Evolutionary conservation across 2,888 invertebrate species (phyloP).

Genomic region (Frankliniella fusca): DNA sequence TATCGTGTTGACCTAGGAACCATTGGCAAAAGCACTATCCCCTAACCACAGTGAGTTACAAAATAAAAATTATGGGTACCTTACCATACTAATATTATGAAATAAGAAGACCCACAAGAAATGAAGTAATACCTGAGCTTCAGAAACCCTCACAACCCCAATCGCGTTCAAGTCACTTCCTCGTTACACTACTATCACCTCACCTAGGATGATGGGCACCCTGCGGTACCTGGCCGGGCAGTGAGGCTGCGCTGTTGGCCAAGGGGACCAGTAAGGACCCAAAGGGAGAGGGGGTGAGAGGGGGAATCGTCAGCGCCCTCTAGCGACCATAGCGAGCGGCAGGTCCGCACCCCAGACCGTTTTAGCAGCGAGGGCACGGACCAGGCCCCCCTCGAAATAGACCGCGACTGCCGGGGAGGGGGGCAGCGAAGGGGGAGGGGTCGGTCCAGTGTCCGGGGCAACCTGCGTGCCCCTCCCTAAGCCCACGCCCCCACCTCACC

Average conservation of each 20-base stretch:
- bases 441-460: conserved; percentile 27
- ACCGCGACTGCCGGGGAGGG: not conserved
- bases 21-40: not conserved
- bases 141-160: not conserved
- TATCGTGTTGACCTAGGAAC: not conserved
- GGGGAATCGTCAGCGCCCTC: not conserved
- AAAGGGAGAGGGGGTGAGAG: not conserved
- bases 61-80: too few species aligned
- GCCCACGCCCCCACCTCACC: conserved; percentile 33
- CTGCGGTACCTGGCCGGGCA: not conserved
- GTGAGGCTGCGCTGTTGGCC: too few species aligned
- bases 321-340: not conserved
- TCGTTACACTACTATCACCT: not conserved
- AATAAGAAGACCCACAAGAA: too few species aligned
- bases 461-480: conserved; percentile 31
- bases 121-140: not conserved
- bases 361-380: conserved; percentile 16
- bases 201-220: not conserved
- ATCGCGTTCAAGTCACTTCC: not conserved
- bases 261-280: conserved; percentile 7
- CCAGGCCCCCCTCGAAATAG: conserved; percentile 25
- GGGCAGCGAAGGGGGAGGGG: conserved; percentile 5
- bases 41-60: not conserved
- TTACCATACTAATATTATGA: too few species aligned
- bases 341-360: not conserved